A percentile compares a stretch with the other conserved stretches of the same genome.
Conservation (phyloP, 2,113 vertebrate species). For the Rhizomys pruinosus region DNA sequence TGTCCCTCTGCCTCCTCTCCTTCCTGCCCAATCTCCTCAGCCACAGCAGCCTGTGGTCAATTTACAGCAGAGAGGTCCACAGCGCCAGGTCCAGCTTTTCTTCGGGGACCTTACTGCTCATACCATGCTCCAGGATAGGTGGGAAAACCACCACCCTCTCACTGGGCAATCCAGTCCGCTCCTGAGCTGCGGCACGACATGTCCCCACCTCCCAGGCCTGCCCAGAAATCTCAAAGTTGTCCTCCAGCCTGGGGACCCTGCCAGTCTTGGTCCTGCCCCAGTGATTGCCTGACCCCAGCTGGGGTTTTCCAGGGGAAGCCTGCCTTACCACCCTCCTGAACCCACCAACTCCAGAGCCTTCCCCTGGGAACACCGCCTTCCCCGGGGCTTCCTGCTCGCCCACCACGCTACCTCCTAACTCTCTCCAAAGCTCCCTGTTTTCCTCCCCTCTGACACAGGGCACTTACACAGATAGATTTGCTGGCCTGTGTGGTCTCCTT, state of each 20-base stretch:
- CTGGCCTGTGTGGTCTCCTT: not conserved
- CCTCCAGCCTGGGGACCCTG: not conserved
- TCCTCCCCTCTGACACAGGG: not conserved
- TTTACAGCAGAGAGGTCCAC: not conserved
- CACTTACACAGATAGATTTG: not conserved
- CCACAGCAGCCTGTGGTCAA: not conserved
- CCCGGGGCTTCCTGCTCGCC: accelerated
- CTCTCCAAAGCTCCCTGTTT: not conserved
- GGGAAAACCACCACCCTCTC: accelerated
- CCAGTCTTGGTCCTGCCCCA: not conserved
- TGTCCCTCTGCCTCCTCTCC: not conserved
- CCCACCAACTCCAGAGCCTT: not conserved
- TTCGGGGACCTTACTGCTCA: not conserved
- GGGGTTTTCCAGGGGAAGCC: not conserved
- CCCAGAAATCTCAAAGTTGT: not conserved
- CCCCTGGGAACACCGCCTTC: not conserved
- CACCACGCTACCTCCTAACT: not conserved
- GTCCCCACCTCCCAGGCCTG: not conserved
- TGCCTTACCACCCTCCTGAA: too few species aligned
- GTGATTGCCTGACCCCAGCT: accelerated
- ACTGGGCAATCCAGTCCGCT: not conserved
- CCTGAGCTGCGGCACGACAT: accelerated
- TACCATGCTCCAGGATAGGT: not conserved
- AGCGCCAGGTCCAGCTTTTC: not conserved
- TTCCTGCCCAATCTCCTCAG: not conserved